Evolutionary conservation across 2,888 invertebrate species (phyloP).

Genomic region (Digitonthophagus gazella): DNA sequence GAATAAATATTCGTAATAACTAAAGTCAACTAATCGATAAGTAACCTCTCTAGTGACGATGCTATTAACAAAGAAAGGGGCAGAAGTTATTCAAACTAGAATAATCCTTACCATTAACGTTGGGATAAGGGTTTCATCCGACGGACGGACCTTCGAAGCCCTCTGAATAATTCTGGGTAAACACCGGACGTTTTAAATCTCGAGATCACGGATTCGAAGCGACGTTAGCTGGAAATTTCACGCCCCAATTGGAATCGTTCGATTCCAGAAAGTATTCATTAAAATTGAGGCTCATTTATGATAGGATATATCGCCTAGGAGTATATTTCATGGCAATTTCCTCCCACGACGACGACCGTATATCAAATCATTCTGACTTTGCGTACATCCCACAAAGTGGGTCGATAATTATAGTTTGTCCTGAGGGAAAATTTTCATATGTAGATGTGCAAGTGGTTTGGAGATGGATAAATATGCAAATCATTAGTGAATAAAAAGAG

Average conservation of each 20-base stretch:
- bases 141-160: not conserved
- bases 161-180: not conserved
- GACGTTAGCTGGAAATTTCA: not conserved
- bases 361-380: not conserved
- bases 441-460: too few species aligned
- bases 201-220: too few species aligned
- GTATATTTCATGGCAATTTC: not conserved
- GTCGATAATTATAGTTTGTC: too few species aligned
- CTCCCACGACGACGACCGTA: not conserved
- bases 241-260: not conserved
- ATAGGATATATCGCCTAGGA: too few species aligned
- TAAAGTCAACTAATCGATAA: too few species aligned
- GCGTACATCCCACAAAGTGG: too few species aligned
- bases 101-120: not conserved
- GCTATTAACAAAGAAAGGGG: not conserved
- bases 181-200: not conserved
- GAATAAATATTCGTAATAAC: too few species aligned
- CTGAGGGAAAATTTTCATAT: too few species aligned
- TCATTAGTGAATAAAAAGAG: too few species aligned
- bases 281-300: not conserved
- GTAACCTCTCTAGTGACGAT: not conserved
- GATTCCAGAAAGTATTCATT: not conserved
- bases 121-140: not conserved
- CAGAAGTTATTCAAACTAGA: not conserved
- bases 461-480: too few species aligned